Conservation (phyloP, 1,140 invertebrate species). For the Trachelipus rathkii region DNA sequence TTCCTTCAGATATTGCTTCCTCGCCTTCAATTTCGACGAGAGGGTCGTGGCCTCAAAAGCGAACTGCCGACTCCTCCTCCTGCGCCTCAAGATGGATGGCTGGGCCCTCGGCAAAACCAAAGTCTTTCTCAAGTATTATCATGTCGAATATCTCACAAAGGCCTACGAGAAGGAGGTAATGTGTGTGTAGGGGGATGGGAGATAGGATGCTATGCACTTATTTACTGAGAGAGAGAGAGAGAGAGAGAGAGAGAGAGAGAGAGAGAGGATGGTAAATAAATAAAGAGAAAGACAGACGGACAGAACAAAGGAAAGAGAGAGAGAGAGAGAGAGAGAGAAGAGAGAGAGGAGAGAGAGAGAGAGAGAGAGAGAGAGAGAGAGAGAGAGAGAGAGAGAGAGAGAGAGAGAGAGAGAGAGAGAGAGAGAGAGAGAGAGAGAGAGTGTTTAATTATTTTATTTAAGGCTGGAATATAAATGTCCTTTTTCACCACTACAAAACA, state of each 20-base stretch:
- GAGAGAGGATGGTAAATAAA: neutral
- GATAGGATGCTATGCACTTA: too few relatives aligned
- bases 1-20: conserved; percentile 67
- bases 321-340: too few relatives aligned
- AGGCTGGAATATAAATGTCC: too few relatives aligned
- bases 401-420: too few relatives aligned
- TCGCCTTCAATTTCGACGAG: conserved; percentile 71
- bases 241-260: neutral
- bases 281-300: neutral
- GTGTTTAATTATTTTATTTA: too few relatives aligned
- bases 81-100: conserved; percentile 71
- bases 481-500: too few relatives aligned
- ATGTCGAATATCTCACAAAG: conserved; percentile 72
- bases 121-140: conserved; percentile 82
- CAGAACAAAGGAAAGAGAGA: too few relatives aligned
- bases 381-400: too few relatives aligned
- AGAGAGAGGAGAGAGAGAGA: too few relatives aligned
- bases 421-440: too few relatives aligned
- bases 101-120: conserved; percentile 76
- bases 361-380: too few relatives aligned
- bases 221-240: neutral
- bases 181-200: neutral
- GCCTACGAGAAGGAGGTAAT: conserved; percentile 66
- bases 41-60: conserved; percentile 64
- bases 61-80: conserved; percentile 65